phyloP scores from a whole-genome alignment of 2,888 invertebrate genomes.

The Polydrusus tereticollis region DNA sequence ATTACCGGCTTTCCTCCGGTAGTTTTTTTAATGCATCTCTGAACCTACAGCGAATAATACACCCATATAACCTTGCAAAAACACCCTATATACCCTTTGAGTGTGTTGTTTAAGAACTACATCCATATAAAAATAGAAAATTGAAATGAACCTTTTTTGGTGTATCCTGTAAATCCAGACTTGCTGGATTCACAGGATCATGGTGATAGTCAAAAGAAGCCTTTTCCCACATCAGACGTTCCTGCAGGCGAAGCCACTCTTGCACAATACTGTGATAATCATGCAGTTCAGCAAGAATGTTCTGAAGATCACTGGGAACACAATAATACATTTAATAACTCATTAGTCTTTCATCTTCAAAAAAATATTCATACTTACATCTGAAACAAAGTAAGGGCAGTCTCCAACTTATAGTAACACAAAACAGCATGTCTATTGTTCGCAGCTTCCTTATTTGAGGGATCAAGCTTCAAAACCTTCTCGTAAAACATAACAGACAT shows the following conservation, averaged over 20 bases:
- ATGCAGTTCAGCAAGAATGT: slow-evolving; percentile 73
- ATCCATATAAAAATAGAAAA: not conserved
- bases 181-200: slow-evolving; percentile 61
- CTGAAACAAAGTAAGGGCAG: slow-evolving; percentile 72
- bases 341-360: no score
- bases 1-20: slow-evolving; percentile 63
- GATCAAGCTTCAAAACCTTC: slow-evolving; percentile 75
- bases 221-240: slow-evolving; percentile 71
- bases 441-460: slow-evolving; percentile 73
- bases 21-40: slow-evolving; percentile 65
- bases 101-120: not conserved
- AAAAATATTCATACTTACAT: slow-evolving; percentile 66
- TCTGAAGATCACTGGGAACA: slow-evolving; percentile 71
- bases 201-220: slow-evolving; percentile 67
- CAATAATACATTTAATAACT: not conserved
- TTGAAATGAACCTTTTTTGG: slow-evolving; percentile 45
- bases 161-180: slow-evolving; percentile 54
- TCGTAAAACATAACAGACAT: slow-evolving; percentile 78
- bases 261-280: slow-evolving; percentile 75
- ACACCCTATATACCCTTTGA: no score
- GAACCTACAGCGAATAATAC: no score
- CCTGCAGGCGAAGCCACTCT: slow-evolving; percentile 72
- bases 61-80: no score
- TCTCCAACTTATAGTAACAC: slow-evolving; percentile 75
- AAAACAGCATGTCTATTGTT: slow-evolving; percentile 75